Evolutionary conservation across 2,797 vertebrate species (phyloP).

Genomic region (Perodicticus potto): DNA sequence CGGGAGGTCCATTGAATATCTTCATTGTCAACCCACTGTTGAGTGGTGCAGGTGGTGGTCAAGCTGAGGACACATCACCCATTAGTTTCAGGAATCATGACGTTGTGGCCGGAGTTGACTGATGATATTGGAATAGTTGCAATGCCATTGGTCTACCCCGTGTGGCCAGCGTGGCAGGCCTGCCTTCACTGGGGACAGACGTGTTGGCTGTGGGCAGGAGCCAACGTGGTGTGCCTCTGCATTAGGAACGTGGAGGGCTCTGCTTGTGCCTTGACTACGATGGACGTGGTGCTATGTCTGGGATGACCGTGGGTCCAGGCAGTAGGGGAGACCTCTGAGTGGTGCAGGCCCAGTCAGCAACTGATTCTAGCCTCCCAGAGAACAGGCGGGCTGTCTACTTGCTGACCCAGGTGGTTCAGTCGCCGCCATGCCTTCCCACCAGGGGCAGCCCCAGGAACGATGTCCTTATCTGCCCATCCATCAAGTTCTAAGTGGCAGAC

Average conservation of each 20-base stretch:
- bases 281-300: background rate
- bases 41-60: background rate
- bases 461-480: background rate
- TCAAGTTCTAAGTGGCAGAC: background rate
- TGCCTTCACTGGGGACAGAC: background rate
- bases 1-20: fast-evolving
- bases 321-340: background rate
- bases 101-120: background rate
- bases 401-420: background rate
- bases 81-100: background rate
- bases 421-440: background rate
- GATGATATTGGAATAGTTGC: background rate
- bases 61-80: background rate
- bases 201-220: background rate
- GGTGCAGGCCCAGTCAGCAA: background rate
- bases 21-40: background rate
- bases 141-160: too few relatives aligned
- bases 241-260: too few relatives aligned
- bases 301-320: background rate
- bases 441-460: fast-evolving
- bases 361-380: background rate
- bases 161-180: background rate
- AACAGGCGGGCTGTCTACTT: background rate
- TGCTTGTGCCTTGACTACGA: too few relatives aligned
- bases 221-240: background rate